Evolutionary conservation across 30 jellyfish, hydroid and myxozoan species (phyloP).

Genomic region (Euphysa ruthae): DNA sequence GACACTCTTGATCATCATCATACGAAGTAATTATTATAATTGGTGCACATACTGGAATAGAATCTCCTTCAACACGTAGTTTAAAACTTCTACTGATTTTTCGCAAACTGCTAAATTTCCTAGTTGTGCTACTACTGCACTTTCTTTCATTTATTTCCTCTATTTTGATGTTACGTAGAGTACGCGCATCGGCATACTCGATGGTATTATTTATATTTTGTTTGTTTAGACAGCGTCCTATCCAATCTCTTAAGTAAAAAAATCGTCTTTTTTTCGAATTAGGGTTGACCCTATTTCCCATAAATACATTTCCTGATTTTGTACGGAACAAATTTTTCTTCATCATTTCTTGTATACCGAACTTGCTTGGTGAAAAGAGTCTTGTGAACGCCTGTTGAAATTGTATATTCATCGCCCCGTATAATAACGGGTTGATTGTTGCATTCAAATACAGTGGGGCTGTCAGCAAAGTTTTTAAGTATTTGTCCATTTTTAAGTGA

Average conservation of each 20-base stretch:
- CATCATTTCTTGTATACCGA: neutral
- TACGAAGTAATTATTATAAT: neutral
- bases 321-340: conserved; percentile 5
- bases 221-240: neutral
- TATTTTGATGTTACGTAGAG: neutral
- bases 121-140: too few relatives aligned
- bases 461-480: neutral
- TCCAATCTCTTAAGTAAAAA: neutral
- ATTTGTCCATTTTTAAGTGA: neutral
- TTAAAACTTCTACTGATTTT: neutral
- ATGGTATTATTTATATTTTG: neutral
- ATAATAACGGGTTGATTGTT: conserved; percentile 16
- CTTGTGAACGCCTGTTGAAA: conserved; percentile 3
- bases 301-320: neutral
- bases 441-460: conserved; percentile 18
- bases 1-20: neutral
- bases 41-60: conserved; percentile 13
- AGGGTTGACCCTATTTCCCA: neutral
- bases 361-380: neutral
- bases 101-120: too few relatives aligned
- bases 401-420: conserved; percentile 10
- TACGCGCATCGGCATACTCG: neutral
- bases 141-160: neutral
- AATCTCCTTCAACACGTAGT: neutral
- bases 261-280: neutral